Evolutionary conservation across 2,113 vertebrate genomes (phyloP).

Genomic region (Crocuta crocuta): DNA sequence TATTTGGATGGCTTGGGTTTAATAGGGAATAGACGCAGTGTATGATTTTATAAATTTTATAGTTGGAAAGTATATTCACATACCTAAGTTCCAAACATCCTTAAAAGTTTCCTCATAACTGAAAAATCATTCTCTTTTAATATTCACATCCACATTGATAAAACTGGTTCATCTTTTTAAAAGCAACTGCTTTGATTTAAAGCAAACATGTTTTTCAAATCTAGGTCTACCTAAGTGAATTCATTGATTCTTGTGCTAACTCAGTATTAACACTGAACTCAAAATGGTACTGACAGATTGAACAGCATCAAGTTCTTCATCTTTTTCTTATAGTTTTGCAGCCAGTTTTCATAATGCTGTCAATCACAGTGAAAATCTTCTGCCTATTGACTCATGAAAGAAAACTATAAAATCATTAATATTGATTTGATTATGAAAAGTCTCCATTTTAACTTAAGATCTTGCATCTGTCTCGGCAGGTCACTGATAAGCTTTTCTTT

Average conservation of each 20-base stretch:
- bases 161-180: not conserved
- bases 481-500: not conserved
- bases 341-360: not conserved
- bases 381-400: not conserved
- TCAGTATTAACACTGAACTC: not conserved
- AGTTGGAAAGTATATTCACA: not conserved
- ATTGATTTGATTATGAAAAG: not conserved
- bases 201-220: constrained; percentile 47
- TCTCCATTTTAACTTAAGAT: not conserved
- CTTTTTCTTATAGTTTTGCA: constrained; percentile 10
- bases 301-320: not conserved
- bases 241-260: not conserved
- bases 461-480: not conserved
- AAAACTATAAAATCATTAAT: not conserved
- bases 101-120: not conserved
- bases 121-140: constrained; percentile 35
- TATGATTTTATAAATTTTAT: constrained; percentile 18
- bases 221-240: not conserved
- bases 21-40: not conserved
- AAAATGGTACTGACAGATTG: not conserved
- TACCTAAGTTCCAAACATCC: not conserved
- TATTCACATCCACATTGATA: not conserved
- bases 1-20: not conserved
- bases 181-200: constrained; percentile 31
- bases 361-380: not conserved